phyloP scores from a whole-genome alignment of 92 coral and sea anemone species.

The Porites evermanni region DNA sequence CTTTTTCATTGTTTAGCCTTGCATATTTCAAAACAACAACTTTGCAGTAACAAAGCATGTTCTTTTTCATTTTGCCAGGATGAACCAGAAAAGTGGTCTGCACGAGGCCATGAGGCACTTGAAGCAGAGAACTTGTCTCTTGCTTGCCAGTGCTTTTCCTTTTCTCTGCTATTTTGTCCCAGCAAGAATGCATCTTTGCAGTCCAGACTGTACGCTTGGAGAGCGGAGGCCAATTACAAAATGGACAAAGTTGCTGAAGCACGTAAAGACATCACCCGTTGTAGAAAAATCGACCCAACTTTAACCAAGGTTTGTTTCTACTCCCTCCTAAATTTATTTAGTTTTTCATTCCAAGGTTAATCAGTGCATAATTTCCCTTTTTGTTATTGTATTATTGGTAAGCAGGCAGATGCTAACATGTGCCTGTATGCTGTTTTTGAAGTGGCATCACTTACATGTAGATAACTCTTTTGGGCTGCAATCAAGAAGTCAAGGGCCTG shows the following conservation, averaged over 20 bases:
- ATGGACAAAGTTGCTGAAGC: conserved; percentile 38
- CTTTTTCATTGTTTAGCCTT: too few relatives aligned
- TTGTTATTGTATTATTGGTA: too few relatives aligned
- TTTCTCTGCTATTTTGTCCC: conserved; percentile 43
- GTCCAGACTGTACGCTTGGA: conserved; percentile 36
- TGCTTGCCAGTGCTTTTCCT: conserved; percentile 56
- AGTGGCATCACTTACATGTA: too few relatives aligned
- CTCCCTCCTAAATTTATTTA: too few relatives aligned
- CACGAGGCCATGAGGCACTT: conserved; percentile 44
- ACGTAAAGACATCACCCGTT: conserved; percentile 42
- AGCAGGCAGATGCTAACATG: too few relatives aligned
- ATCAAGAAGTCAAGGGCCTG: too few relatives aligned
- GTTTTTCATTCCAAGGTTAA: too few relatives aligned
- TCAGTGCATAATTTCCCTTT: too few relatives aligned
- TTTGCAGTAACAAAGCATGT: too few relatives aligned
- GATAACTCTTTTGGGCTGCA: too few relatives aligned
- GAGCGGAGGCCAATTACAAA: conserved; percentile 62
- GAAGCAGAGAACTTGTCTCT: conserved; percentile 24
- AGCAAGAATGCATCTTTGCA: conserved; percentile 18
- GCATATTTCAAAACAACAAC: too few relatives aligned
- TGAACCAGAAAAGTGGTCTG: conserved; percentile 53
- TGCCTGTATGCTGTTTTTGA: too few relatives aligned
- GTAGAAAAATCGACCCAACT: conserved; percentile 36
- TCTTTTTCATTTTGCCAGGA: conserved; percentile 28
- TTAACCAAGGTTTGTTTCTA: conserved; percentile 38